A percentile compares a stretch with the other conserved stretches of the same genome.
Conservation (phyloP, 1,140 invertebrate genomes). For the Eriosoma lanigerum region DNA sequence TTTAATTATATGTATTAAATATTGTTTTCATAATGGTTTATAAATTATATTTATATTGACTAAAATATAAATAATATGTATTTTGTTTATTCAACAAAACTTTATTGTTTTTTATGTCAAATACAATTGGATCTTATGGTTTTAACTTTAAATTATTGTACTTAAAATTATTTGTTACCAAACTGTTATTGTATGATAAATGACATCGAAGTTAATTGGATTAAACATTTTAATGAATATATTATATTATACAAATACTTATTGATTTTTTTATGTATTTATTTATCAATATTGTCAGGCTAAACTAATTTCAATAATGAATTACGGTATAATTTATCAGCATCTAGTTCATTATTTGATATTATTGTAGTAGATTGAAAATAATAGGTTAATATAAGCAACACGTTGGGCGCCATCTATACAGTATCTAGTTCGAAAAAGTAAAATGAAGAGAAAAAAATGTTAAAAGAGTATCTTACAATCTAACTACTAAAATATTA, state of each 20-base stretch:
- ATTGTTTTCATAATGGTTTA: not conserved
- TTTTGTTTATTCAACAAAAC: slow-evolving; percentile 31
- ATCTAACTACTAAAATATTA: no score
- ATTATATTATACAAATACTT: not conserved
- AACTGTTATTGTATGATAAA: slow-evolving; percentile 29
- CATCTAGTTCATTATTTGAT: no score
- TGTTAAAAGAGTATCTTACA: no score
- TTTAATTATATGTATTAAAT: not conserved
- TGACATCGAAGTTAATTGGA: slow-evolving; percentile 5
- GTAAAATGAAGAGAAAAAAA: no score
- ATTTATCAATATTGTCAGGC: no score
- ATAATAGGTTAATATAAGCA: no score
- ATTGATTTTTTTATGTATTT: no score
- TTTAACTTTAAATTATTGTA: slow-evolving; percentile 10
- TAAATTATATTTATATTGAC: not conserved
- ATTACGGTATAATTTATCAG: no score
- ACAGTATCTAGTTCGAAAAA: no score
- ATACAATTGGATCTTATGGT: not conserved
- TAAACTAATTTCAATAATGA: no score
- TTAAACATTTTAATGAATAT: not conserved
- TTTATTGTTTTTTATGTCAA: slow-evolving; percentile 27
- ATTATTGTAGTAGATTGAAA: no score
- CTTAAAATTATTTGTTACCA: slow-evolving; percentile 40
- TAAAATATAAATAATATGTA: slow-evolving; percentile 18
- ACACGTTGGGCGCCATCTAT: no score